Evolutionary conservation across 2,797 vertebrate genomes (phyloP).

Genomic region (Dromococcyx pavoninus): DNA sequence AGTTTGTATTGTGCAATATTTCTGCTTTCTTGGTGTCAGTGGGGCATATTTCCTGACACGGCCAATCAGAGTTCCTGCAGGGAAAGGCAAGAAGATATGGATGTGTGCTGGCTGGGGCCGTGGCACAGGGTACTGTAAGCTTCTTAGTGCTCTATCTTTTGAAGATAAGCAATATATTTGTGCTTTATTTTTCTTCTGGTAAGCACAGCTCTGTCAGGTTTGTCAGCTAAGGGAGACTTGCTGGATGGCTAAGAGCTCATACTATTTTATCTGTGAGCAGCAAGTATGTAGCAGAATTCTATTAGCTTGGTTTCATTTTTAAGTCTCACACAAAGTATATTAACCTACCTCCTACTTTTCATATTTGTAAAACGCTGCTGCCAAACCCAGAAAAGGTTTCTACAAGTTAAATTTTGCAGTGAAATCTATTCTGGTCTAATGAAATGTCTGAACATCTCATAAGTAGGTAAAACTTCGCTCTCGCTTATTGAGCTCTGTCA

Average conservation of each 20-base stretch:
- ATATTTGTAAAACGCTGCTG: not conserved
- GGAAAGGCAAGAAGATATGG: not conserved
- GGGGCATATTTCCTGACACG: not conserved
- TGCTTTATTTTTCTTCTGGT: not conserved
- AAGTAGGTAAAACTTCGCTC: constrained; percentile 3
- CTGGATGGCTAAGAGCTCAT: not conserved
- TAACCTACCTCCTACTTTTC: not conserved
- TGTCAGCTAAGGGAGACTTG: not conserved
- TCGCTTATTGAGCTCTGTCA: not conserved
- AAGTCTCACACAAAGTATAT: not conserved
- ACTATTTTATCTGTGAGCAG: not conserved
- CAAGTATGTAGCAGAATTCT: not conserved
- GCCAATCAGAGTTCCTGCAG: not conserved
- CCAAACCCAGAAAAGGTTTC: not conserved
- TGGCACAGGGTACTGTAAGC: not conserved
- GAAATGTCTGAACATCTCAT: not conserved
- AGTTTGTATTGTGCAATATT: not conserved
- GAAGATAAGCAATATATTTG: not conserved
- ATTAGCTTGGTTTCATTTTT: not conserved
- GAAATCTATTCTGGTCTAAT: not conserved
- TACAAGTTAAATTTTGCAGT: not conserved
- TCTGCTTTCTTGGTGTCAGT: not conserved
- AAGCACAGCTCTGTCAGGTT: not conserved
- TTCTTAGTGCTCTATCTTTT: not conserved
- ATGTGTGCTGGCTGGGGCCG: not conserved